phyloP scores from a whole-genome alignment of 2,888 invertebrate species.

The Tenthredo livida region DNA sequence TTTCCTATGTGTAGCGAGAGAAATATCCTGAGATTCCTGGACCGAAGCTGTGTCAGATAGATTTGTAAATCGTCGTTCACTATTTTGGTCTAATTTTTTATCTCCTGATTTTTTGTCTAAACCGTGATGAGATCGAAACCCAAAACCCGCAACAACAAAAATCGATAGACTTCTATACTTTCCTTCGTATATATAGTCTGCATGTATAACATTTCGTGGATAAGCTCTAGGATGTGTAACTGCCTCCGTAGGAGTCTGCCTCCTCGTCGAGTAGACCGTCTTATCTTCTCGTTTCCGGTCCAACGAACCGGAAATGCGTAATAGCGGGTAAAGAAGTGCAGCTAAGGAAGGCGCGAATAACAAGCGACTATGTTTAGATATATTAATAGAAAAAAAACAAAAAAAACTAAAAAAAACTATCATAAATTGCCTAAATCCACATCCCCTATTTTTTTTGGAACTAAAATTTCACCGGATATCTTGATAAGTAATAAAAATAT shows the following conservation, averaged over 20 bases:
- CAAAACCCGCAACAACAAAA: neutral
- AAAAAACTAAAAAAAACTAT: neutral
- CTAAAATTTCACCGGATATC: neutral
- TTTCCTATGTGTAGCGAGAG: neutral
- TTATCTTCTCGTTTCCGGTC: slow-evolving; percentile 78
- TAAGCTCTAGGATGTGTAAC: slow-evolving; percentile 65
- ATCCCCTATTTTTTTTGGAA: neutral
- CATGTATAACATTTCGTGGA: slow-evolving; percentile 73
- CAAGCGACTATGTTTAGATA: slow-evolving; percentile 2
- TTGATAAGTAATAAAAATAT: neutral
- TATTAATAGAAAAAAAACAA: neutral
- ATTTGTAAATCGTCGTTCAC: neutral
- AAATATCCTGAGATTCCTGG: neutral
- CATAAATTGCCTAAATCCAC: neutral
- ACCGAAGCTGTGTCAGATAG: neutral
- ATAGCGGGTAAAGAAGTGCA: slow-evolving; percentile 68
- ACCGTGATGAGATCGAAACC: neutral
- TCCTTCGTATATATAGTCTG: neutral
- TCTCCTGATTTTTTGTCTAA: neutral
- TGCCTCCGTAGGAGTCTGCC: slow-evolving; percentile 48
- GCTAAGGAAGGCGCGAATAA: slow-evolving; percentile 44
- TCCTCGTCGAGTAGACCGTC: slow-evolving; percentile 65
- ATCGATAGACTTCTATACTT: neutral
- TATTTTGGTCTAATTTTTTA: neutral
- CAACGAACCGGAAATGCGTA: slow-evolving; percentile 78